Evolutionary conservation across 2,113 vertebrate genomes (phyloP).

Genomic region (Colistium nudipinnis): DNA sequence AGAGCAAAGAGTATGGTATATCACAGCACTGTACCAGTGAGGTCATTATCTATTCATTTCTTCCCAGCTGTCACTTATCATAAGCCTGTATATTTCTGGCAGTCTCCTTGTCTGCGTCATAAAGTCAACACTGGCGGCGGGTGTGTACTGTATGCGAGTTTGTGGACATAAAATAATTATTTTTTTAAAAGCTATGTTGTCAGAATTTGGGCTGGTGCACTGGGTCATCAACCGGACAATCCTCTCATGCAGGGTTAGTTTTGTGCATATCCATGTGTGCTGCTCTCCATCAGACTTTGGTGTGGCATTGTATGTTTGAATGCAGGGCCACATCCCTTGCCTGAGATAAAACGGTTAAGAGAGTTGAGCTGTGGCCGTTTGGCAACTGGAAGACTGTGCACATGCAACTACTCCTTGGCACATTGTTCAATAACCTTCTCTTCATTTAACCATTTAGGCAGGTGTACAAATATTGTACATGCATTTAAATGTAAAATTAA

Average conservation of each 20-base stretch:
- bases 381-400: too few species aligned
- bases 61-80: conserved; percentile 37
- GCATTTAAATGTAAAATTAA: too few species aligned
- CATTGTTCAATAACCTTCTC: too few species aligned
- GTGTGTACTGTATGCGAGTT: background rate
- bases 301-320: conserved; percentile 32
- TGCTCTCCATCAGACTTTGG: conserved; percentile 17
- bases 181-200: conserved; percentile 37
- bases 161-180: conserved; percentile 6
- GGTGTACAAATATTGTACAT: too few species aligned
- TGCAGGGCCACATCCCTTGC: conserved; percentile 36
- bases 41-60: conserved; percentile 43
- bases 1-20: conserved; percentile 6
- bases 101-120: conserved; percentile 15
- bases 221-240: conserved; percentile 11
- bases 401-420: too few species aligned
- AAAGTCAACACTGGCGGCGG: conserved; percentile 9
- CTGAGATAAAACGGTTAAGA: conserved; percentile 35
- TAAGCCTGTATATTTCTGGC: conserved; percentile 22
- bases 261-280: background rate
- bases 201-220: background rate
- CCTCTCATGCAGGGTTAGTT: conserved; percentile 21
- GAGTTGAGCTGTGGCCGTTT: conserved; percentile 44
- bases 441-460: too few species aligned
- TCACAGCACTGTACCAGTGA: conserved; percentile 10